A percentile compares a stretch with the other conserved stretches of the same genome.
Conservation (phyloP, 30 jellyfish, hydroid and myxozoan species). For the Catostylus mosaicus region DNA sequence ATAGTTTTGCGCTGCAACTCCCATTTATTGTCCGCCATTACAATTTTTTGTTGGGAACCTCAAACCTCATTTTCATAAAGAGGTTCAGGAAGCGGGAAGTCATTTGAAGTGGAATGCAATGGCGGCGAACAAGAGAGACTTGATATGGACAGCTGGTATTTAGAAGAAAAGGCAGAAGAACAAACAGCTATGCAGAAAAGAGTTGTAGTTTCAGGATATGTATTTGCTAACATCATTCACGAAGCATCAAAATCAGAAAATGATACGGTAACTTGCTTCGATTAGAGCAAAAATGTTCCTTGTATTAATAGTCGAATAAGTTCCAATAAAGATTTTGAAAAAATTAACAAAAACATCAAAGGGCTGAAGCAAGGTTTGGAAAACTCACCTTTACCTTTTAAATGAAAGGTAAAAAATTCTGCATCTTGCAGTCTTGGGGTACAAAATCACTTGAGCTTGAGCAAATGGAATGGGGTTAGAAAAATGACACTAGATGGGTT, state of each 20-base stretch:
- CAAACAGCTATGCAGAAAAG: conserved; percentile 25
- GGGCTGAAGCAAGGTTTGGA: too few relatives aligned
- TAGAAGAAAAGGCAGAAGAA: neutral
- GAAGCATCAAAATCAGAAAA: conserved; percentile 63
- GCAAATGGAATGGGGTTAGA: too few relatives aligned
- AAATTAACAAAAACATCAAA: too few relatives aligned
- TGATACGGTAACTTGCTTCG: conserved; percentile 63
- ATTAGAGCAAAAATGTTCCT: too few relatives aligned
- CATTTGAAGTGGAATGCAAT: neutral
- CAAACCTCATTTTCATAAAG: neutral
- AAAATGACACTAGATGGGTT: too few relatives aligned
- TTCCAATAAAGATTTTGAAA: too few relatives aligned
- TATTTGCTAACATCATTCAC: conserved; percentile 65
- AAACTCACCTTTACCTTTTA: too few relatives aligned
- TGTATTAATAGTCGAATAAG: too few relatives aligned
- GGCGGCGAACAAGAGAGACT: neutral
- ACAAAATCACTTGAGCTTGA: too few relatives aligned
- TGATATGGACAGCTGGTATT: neutral
- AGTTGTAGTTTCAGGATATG: conserved; percentile 69
- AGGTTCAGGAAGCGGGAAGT: neutral
- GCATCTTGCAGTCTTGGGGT: too few relatives aligned
- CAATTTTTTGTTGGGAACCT: neutral
- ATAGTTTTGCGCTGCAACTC: conserved; percentile 7
- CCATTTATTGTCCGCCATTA: conserved; percentile 60
- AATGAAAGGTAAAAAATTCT: too few relatives aligned